Base-by-base conservation (phyloP, 92 coral and sea anemone species). In the Epizoanthus scotinus region DNA sequence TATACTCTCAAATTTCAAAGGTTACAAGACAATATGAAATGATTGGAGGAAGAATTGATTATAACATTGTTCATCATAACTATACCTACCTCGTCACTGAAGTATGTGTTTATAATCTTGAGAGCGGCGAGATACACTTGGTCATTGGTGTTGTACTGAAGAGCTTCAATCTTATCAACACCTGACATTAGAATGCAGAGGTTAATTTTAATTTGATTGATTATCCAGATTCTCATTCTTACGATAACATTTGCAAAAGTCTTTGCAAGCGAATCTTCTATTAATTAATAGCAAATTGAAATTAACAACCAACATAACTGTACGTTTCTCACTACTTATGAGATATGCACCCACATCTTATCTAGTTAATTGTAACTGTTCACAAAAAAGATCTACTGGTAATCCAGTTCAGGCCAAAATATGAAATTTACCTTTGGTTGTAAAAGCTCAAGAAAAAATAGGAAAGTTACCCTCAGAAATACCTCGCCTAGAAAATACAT, bases 21-120 rank as follows among this genome's bases (percentile, higher is more conserved):
- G n/a, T n/a, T n/a, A n/a, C n/a, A n/a, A n/a, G n/a, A n/a, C n/a
- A n/a, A n/a, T n/a, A n/a, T n/a, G n/a, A n/a, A n/a, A n/a, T n/a
- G n/a, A n/a, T n/a, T n/a, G n/a, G n/a, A n/a, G n/a, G n/a, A n/a
- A n/a, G n/a, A n/a, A n/a, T n/a, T n/a, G n/a, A n/a, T n/a, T n/a
- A n/a, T n/a, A n/a, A 47, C 2, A 47, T 34, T 2, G 1, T 47
- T 2, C 52, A 9, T 47, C 15, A 47, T 47, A 10, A 60, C 28
- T 60, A 60, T 1, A 8, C 65, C 60, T 78, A 88, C 96, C 81
- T 89, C 96, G 12, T 86, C 94, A 64, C 93, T 87, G 85, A 96
- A 96, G 79, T 73, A 96, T 79, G 86, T 93, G 77, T 96, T 97
- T 59, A 96, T 93, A 18, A 96, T 82, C 25, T 86, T 84, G 67